phyloP scores from a whole-genome alignment of 2,113 vertebrate genomes.

The Chloroceryle aenea region DNA sequence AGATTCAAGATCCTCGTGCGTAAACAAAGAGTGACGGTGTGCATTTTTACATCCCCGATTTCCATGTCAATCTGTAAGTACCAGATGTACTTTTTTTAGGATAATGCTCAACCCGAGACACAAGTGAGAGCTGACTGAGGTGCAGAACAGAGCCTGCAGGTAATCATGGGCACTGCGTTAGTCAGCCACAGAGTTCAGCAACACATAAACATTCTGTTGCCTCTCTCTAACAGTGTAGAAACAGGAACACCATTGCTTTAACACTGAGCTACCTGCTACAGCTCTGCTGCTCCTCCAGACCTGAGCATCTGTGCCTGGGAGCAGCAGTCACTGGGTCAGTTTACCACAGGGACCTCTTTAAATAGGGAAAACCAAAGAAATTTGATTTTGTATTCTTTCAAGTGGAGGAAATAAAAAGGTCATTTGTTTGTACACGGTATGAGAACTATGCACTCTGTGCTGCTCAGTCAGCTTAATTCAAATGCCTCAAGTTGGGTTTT shows the following conservation, averaged over 20 bases:
- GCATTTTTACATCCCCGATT: background rate
- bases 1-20: conserved; percentile 82
- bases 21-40: background rate
- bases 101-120: conserved; percentile 82
- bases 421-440: accelerated
- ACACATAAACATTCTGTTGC: background rate
- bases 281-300: background rate
- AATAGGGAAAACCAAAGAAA: background rate
- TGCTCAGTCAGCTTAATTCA: background rate
- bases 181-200: background rate
- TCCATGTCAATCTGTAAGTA: background rate
- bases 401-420: background rate
- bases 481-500: background rate
- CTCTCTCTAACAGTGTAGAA: background rate
- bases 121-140: conserved; percentile 9
- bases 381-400: background rate
- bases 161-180: accelerated
- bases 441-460: background rate
- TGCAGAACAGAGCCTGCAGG: background rate
- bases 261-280: background rate
- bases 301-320: accelerated
- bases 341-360: background rate
- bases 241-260: background rate
- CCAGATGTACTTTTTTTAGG: conserved; percentile 50
- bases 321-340: background rate